A percentile compares a stretch with the other conserved stretches of the same genome.
phyloP scores from a whole-genome alignment of 2,888 invertebrate genomes.

The Byasa hedistus region DNA sequence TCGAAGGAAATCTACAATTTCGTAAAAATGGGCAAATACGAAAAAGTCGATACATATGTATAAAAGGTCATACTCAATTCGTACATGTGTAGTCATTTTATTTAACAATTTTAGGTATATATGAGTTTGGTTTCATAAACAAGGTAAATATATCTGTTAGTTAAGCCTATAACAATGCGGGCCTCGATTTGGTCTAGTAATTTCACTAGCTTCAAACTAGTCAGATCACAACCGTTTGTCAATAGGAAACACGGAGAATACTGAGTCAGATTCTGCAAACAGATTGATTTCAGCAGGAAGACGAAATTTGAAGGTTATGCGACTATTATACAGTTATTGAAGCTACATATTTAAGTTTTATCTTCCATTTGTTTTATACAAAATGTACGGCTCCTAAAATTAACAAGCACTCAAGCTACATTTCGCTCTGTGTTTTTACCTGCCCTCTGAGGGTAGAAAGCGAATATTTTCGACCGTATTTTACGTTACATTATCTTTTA shows the following conservation, averaged over 20 bases:
- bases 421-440: neutral
- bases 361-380: too few relatives aligned
- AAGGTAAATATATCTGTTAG: neutral
- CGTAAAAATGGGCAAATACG: slow-evolving; percentile 1
- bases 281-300: neutral
- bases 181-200: neutral
- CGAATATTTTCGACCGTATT: slow-evolving; percentile 8
- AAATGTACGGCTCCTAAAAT: neutral
- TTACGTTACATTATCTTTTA: slow-evolving; percentile 18
- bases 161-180: neutral
- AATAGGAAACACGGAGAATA: neutral
- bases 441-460: neutral
- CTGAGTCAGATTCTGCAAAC: neutral
- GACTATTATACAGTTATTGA: too few relatives aligned
- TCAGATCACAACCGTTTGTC: neutral
- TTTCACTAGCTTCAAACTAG: neutral
- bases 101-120: neutral
- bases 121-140: too few relatives aligned
- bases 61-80: too few relatives aligned
- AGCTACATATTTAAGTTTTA: too few relatives aligned
- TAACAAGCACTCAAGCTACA: neutral
- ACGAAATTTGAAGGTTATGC: too few relatives aligned
- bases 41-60: neutral
- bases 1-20: slow-evolving; percentile 13
- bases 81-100: neutral